Conservation (phyloP, 2,797 vertebrate genomes). For the Gymnocypris eckloni region DNA sequence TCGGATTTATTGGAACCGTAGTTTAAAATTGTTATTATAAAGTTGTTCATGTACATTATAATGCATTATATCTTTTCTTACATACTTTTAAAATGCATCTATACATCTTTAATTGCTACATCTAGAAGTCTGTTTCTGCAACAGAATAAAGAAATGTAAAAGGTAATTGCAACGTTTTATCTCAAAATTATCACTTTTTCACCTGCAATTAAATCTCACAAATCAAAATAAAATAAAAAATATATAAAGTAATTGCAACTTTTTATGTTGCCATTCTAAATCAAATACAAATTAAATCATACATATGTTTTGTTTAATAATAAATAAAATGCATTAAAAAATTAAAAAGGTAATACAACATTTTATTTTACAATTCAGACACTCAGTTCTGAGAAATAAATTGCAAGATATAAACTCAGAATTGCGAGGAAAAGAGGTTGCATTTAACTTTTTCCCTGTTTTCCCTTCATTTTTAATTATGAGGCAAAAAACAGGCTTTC, state of each 20-base stretch:
- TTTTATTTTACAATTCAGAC: background rate
- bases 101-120: background rate
- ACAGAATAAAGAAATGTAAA: background rate
- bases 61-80: background rate
- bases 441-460: background rate
- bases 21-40: background rate
- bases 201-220: background rate
- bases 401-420: too few relatives aligned
- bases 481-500: too few relatives aligned
- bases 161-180: background rate
- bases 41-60: background rate
- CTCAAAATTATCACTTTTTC: background rate
- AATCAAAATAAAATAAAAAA: background rate
- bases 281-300: background rate
- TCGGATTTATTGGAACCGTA: background rate
- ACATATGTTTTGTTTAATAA: background rate
- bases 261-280: background rate
- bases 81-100: background rate
- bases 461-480: too few relatives aligned
- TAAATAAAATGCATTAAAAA: background rate
- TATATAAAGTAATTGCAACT: too few relatives aligned
- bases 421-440: background rate
- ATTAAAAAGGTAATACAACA: background rate
- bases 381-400: background rate
- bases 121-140: background rate